Evolutionary conservation across 2,797 vertebrate species (phyloP).

Genomic region (Mus minutoides): DNA sequence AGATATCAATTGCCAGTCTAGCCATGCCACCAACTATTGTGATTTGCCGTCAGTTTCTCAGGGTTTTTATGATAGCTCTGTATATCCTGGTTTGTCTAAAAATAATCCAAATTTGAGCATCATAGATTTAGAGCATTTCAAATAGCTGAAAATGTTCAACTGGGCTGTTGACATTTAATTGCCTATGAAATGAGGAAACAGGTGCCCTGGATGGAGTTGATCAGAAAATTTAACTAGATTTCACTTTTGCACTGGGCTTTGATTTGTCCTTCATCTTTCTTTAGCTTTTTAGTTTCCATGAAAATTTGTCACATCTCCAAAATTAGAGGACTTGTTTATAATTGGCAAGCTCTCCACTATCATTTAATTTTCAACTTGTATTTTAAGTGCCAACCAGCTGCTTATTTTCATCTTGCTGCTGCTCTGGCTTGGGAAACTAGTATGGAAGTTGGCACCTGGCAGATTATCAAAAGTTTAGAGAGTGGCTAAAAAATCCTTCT

Average conservation of each 20-base stretch:
- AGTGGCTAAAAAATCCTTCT: background rate
- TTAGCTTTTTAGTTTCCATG: background rate
- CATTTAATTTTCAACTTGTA: constrained; percentile 41
- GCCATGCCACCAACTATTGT: background rate
- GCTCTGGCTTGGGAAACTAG: background rate
- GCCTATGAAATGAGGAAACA: background rate
- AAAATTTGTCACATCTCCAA: constrained; percentile 34
- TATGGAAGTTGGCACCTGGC: background rate
- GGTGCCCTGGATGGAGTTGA: background rate
- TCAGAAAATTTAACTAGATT: background rate
- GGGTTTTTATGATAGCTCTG: background rate
- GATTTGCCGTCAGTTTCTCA: background rate
- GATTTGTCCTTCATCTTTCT: constrained; percentile 17
- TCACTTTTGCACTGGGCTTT: background rate
- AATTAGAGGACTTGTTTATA: constrained; percentile 45
- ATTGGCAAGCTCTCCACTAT: background rate
- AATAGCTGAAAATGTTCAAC: background rate
- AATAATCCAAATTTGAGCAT: background rate
- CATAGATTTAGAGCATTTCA: background rate
- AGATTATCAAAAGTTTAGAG: background rate
- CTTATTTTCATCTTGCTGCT: constrained; percentile 1
- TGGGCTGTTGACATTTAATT: background rate
- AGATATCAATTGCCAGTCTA: background rate
- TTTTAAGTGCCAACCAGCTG: constrained; percentile 45
- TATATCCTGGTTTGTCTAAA: background rate